Evolutionary conservation across 2,113 vertebrate genomes (phyloP).

Genomic region (Pangasianodon hypophthalmus): DNA sequence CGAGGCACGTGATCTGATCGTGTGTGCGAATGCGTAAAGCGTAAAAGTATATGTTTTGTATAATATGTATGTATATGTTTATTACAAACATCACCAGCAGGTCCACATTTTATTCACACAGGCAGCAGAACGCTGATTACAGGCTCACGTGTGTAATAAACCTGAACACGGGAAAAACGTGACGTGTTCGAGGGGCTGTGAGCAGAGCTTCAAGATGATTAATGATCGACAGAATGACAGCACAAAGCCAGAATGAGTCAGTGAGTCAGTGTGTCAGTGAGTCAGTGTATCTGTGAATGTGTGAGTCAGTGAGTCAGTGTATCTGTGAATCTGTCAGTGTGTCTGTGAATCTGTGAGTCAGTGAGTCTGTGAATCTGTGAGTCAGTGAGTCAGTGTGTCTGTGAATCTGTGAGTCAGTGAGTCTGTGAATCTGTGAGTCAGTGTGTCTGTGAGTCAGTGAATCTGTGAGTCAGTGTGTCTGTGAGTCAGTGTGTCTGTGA

Average conservation of each 20-base stretch:
- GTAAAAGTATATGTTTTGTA: too few relatives aligned
- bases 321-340: neutral
- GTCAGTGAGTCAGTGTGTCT: neutral
- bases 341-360: neutral
- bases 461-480: neutral
- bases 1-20: neutral
- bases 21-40: too few relatives aligned
- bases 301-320: neutral
- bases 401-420: neutral
- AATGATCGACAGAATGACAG: neutral
- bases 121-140: neutral
- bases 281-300: fast-evolving
- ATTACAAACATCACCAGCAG: too few relatives aligned
- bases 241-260: neutral
- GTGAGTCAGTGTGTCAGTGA: neutral
- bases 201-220: neutral
- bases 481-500: neutral
- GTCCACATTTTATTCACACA: too few relatives aligned
- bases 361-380: neutral
- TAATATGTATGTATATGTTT: too few relatives aligned
- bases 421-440: neutral
- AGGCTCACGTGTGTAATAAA: neutral
- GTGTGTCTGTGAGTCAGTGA: neutral
- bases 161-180: neutral
- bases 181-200: neutral